phyloP scores from a whole-genome alignment of 2,888 invertebrate species.

The Epinotia brunnichana region DNA sequence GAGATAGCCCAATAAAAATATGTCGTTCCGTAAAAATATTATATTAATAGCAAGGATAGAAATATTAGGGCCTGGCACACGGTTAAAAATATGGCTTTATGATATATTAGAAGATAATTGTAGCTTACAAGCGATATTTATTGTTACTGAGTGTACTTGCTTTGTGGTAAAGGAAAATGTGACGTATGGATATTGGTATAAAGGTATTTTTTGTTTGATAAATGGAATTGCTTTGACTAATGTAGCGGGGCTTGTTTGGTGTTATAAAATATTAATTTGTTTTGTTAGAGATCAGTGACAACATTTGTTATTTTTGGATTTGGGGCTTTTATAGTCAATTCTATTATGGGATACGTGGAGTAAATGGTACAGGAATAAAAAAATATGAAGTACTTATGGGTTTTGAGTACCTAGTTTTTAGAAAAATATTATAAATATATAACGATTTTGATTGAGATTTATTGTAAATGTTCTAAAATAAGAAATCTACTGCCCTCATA shows the following conservation, averaged over 20 bases:
- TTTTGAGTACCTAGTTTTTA: not conserved
- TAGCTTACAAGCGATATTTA: constrained; percentile 50
- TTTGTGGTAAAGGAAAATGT: constrained; percentile 13
- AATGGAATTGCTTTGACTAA: constrained; percentile 50
- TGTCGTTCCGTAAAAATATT: constrained; percentile 63
- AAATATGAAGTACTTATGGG: not conserved
- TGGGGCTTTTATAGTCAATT: constrained; percentile 7
- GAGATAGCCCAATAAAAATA: constrained; percentile 63
- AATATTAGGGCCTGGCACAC: constrained; percentile 58
- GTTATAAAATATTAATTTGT: constrained; percentile 48
- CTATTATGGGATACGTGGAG: constrained; percentile 2
- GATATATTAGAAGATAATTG: constrained; percentile 54
- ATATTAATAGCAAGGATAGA: constrained; percentile 63
- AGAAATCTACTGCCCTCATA: too few relatives aligned
- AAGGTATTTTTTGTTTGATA: constrained; percentile 29
- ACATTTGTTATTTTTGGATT: constrained; percentile 39
- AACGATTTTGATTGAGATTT: too few relatives aligned
- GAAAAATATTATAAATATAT: too few relatives aligned
- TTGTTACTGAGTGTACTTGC: constrained; percentile 6
- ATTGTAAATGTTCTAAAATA: too few relatives aligned
- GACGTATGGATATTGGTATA: constrained; percentile 18
- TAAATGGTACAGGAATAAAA: too few relatives aligned
- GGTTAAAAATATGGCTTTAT: constrained; percentile 54
- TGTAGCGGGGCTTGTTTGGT: constrained; percentile 50
- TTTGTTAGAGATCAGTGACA: constrained; percentile 48